Base-by-base conservation (phyloP, 2,888 invertebrate species). In the Oscheius sp. region DNA sequence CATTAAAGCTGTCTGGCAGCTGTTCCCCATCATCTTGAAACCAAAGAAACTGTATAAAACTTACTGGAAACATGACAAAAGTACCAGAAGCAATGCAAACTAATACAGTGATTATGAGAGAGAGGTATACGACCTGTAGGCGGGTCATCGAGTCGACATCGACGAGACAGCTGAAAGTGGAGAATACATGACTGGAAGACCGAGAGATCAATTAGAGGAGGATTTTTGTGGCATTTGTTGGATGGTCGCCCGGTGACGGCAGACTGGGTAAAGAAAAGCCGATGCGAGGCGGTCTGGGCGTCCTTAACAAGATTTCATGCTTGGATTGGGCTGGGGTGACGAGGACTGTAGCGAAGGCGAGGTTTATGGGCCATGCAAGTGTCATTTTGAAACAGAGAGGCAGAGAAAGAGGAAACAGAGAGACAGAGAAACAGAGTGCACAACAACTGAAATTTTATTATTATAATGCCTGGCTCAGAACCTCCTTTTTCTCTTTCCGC, bases 261-360 rank as follows among this genome's bases (percentile, higher is more conserved):
- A 42, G 42, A 42, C 42, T 42, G 53, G 53, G 29, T 53, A 53
- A 53, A 53, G 29, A 21, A 13, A 29, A 53, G 29, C 53, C 53
- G 53, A 53, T 10, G 29, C 13, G 29, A 53, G 21, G 21, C 21
- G 21, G 13, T 50, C 10, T 50, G 13, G 50, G 10, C 53, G 53
- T 13, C 53, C 13, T 13, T 53, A 53, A 53, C 53, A 53, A 53
- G 53, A 53, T 53, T 53, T 53, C 53, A 53, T 53, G 53, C 53
- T 53, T 53, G n/a, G 53, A 42, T 42, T 42, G 42, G 3, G 42
- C 0, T 42, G 42, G 42, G 53, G 4, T 13, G 29, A 21, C 29
- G 53, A 53, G 53, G 53, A 53, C 53, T 29, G 29, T 53, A 53
- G 29, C 13, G 53, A 42, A 42, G 42, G 42, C 42, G 53, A 53